phyloP scores from a whole-genome alignment of 2,113 vertebrate species.

The Pelecanus crispus region DNA sequence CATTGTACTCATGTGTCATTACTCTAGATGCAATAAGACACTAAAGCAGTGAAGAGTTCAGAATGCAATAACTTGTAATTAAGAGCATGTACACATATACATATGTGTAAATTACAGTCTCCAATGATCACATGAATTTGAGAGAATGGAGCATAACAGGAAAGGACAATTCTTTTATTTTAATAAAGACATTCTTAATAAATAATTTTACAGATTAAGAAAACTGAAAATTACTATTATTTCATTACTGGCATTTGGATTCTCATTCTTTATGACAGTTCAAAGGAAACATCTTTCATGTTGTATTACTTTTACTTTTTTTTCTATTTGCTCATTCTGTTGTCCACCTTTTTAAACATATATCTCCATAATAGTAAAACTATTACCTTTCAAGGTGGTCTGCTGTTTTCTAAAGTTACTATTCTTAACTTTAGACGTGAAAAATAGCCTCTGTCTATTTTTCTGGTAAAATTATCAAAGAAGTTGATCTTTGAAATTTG shows the following conservation, averaged over 20 bases:
- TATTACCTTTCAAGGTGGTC: background rate
- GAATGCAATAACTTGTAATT: background rate
- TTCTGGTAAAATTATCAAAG: background rate
- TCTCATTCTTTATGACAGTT: background rate
- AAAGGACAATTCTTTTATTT: background rate
- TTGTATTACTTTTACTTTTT: background rate
- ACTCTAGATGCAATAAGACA: background rate
- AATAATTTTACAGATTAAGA: background rate
- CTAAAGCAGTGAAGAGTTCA: background rate
- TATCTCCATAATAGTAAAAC: background rate
- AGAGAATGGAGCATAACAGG: background rate
- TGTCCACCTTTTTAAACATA: background rate
- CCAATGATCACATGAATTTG: background rate
- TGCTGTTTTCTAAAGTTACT: background rate
- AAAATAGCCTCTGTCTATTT: background rate
- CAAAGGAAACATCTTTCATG: background rate
- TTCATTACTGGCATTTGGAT: background rate
- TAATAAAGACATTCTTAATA: background rate
- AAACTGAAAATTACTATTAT: background rate
- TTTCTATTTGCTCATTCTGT: background rate
- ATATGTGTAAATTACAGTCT: background rate
- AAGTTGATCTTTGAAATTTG: background rate
- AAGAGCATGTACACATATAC: background rate
- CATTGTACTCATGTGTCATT: background rate
- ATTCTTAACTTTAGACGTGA: background rate